These are phyloP conservation scores for Calliphora vomitoria DNA, from an alignment of 2,888 invertebrate species.

Conservation along the genomic window DNA sequence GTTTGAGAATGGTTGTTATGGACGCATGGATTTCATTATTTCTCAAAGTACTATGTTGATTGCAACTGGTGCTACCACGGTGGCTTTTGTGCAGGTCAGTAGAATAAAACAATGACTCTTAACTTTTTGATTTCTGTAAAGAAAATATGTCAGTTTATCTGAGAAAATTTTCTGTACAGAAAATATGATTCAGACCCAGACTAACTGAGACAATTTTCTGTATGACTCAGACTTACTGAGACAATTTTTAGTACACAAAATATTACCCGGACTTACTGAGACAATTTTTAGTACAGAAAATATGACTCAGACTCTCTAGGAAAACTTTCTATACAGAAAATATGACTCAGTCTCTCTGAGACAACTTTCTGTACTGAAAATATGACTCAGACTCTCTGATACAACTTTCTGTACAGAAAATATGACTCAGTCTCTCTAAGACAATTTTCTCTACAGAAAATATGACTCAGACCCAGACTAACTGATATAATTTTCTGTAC, in stretches of 20 bases:
- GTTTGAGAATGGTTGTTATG: slow-evolving; percentile 86
- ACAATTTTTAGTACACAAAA: too few relatives aligned
- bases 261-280: too few relatives aligned
- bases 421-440: not conserved
- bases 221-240: too few relatives aligned
- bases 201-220: too few relatives aligned
- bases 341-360: not conserved
- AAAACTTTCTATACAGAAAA: not conserved
- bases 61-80: slow-evolving; percentile 91
- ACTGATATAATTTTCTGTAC: too few relatives aligned
- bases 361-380: not conserved
- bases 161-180: not conserved
- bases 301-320: too few relatives aligned
- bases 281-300: too few relatives aligned
- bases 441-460: not conserved
- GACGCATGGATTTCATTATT: slow-evolving; percentile 87
- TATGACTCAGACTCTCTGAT: not conserved
- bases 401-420: not conserved
- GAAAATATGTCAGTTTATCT: too few relatives aligned
- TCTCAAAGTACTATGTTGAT: slow-evolving; percentile 89
- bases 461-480: not conserved
- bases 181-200: not conserved
- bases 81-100: slow-evolving; percentile 91
- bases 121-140: too few relatives aligned
- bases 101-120: not conserved